phyloP scores from a whole-genome alignment of 2,888 invertebrate species.

The Amaurobius ferox region DNA sequence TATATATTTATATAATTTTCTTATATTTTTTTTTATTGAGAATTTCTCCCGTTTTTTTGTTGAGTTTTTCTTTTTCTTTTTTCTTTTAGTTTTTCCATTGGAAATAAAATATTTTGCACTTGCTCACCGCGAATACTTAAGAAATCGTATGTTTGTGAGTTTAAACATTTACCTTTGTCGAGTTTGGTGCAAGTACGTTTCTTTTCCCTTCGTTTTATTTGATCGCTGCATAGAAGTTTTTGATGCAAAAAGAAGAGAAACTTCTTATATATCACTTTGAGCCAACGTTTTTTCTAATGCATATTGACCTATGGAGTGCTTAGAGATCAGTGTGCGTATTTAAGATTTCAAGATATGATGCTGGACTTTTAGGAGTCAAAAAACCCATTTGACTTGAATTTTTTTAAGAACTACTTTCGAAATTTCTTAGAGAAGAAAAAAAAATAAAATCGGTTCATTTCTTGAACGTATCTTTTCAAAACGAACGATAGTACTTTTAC shows the following conservation, averaged over 20 bases:
- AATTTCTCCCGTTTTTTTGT: background rate
- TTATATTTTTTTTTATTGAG: slow-evolving; percentile 27
- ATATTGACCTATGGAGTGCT: background rate
- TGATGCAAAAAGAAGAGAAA: background rate
- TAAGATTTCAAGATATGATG: background rate
- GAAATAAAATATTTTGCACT: slow-evolving; percentile 58
- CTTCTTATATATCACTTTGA: background rate
- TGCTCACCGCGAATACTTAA: slow-evolving; percentile 34
- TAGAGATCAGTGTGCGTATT: background rate
- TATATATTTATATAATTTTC: slow-evolving; percentile 67
- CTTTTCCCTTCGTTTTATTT: background rate
- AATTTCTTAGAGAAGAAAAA: too few relatives aligned
- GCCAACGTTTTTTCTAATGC: background rate
- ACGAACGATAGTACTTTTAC: too few relatives aligned
- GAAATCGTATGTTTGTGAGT: slow-evolving; percentile 37
- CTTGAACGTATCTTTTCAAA: too few relatives aligned
- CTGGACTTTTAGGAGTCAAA: background rate
- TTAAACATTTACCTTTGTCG: slow-evolving; percentile 52
- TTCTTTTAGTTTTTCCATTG: background rate
- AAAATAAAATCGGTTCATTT: too few relatives aligned
- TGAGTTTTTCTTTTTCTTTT: slow-evolving; percentile 1
- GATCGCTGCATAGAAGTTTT: background rate
- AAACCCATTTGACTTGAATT: background rate
- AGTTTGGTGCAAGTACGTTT: background rate
- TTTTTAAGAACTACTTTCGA: too few relatives aligned